phyloP scores from a whole-genome alignment of 2,888 invertebrate genomes.

The Dione juno region DNA sequence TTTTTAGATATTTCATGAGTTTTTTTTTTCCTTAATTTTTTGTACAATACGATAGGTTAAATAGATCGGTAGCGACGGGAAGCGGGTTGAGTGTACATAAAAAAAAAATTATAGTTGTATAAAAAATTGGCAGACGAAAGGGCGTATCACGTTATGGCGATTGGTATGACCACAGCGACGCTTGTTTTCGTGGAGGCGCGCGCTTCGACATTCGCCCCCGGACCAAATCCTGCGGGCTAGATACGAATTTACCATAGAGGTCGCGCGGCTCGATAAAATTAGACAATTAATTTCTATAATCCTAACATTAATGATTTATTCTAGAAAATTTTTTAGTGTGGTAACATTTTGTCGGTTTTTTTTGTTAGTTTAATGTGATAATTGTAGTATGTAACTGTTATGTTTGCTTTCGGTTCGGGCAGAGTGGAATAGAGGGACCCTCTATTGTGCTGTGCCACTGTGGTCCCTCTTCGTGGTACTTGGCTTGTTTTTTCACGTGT shows the following conservation, averaged over 20 bases:
- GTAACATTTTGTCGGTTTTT: constrained; percentile 70
- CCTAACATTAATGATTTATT: constrained; percentile 63
- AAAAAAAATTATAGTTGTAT: constrained; percentile 53
- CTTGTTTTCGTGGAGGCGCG: constrained; percentile 63
- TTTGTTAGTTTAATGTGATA: constrained; percentile 73
- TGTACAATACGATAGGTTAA: constrained; percentile 68
- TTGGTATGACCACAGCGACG: constrained; percentile 76
- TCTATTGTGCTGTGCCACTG: constrained; percentile 27
- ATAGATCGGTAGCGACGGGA: constrained; percentile 63
- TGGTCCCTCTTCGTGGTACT: constrained; percentile 37
- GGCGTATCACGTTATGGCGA: constrained; percentile 61
- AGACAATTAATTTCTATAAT: constrained; percentile 68
- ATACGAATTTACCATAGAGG: constrained; percentile 70
- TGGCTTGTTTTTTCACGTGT: constrained; percentile 40
- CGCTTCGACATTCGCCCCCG: constrained; percentile 57
- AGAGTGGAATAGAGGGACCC: constrained; percentile 29
- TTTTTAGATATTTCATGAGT: constrained; percentile 80
- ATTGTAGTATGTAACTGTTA: constrained; percentile 71
- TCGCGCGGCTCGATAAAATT: constrained; percentile 61
- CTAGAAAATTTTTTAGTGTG: constrained; percentile 80
- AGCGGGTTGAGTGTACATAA: constrained; percentile 80
- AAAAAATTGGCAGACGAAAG: constrained; percentile 55
- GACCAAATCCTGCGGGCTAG: constrained; percentile 54
- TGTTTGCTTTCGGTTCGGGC: constrained; percentile 65
- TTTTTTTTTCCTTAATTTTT: constrained; percentile 74